These are phyloP conservation scores for Agriopis leucophaearia DNA, from an alignment of 2,888 invertebrate genomes.

Conservation along the genomic window DNA sequence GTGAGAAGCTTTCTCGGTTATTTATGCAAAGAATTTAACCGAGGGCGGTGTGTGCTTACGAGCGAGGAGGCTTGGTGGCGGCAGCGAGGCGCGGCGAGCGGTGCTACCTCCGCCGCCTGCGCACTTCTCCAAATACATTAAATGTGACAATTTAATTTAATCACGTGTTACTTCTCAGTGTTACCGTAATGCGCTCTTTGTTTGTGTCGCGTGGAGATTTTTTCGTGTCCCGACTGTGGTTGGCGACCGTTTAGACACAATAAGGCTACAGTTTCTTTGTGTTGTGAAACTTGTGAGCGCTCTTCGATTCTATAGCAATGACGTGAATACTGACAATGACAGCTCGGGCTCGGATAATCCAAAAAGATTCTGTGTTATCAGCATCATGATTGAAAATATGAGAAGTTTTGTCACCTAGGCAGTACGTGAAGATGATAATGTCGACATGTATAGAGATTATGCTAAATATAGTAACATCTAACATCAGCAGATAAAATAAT, in stretches of 20 bases:
- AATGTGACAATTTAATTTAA: slow-evolving; percentile 73
- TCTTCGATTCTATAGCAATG: slow-evolving; percentile 60
- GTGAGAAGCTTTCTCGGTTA: slow-evolving; percentile 79
- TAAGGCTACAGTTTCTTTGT: slow-evolving; percentile 74
- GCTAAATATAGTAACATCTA: background rate
- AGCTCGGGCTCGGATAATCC: slow-evolving; percentile 59
- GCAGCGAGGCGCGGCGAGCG: slow-evolving; percentile 71
- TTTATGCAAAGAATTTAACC: slow-evolving; percentile 84
- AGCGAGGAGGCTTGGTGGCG: slow-evolving; percentile 71
- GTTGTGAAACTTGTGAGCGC: slow-evolving; percentile 59
- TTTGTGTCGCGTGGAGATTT: slow-evolving; percentile 65
- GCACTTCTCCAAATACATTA: slow-evolving; percentile 58
- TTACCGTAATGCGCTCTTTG: slow-evolving; percentile 71
- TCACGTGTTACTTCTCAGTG: slow-evolving; percentile 70
- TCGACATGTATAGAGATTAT: slow-evolving; percentile 36
- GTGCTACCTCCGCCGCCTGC: slow-evolving; percentile 68
- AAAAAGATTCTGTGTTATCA: slow-evolving; percentile 68
- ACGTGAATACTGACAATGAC: slow-evolving; percentile 56
- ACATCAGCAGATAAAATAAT: background rate
- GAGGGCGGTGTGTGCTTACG: slow-evolving; percentile 81
- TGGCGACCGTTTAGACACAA: slow-evolving; percentile 55
- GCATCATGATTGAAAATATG: slow-evolving; percentile 41
- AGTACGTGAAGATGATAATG: slow-evolving; percentile 27
- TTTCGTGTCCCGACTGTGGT: slow-evolving; percentile 54
- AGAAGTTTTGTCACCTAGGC: slow-evolving; percentile 22